These are phyloP conservation scores for Calameuta filiformis DNA, from an alignment of 2,888 invertebrate genomes.

Conservation along the genomic window DNA sequence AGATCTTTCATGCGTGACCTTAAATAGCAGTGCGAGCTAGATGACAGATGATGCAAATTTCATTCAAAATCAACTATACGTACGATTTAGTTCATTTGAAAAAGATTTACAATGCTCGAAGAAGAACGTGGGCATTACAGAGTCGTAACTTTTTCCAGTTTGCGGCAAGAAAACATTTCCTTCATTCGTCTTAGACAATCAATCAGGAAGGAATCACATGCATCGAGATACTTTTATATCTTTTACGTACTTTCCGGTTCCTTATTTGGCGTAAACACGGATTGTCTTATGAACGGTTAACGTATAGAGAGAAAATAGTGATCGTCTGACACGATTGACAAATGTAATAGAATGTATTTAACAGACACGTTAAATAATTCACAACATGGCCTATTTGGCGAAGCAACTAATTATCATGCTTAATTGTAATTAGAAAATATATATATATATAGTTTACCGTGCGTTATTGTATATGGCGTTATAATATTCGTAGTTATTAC, in stretches of 20 bases:
- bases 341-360: background rate
- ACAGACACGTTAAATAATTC: background rate
- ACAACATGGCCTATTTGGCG: background rate
- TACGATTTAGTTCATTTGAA: background rate
- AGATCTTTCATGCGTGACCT: slow-evolving; percentile 8
- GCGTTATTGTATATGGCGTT: background rate
- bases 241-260: background rate
- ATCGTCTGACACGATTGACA: background rate
- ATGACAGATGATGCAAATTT: slow-evolving; percentile 12
- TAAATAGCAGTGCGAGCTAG: slow-evolving; percentile 12
- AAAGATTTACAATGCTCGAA: slow-evolving; percentile 2
- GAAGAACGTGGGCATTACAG: slow-evolving; percentile 3
- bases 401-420: background rate
- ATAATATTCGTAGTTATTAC: background rate
- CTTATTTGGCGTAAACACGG: background rate
- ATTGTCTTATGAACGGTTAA: background rate
- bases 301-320: background rate
- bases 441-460: background rate
- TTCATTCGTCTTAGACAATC: slow-evolving; percentile 11
- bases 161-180: background rate
- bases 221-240: background rate
- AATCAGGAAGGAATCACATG: slow-evolving; percentile 8
- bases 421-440: background rate
- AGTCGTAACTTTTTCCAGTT: background rate
- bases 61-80: background rate